Evolutionary conservation across 2,797 vertebrate genomes (phyloP).

Genomic region (Mormyrus hasselquistii): DNA sequence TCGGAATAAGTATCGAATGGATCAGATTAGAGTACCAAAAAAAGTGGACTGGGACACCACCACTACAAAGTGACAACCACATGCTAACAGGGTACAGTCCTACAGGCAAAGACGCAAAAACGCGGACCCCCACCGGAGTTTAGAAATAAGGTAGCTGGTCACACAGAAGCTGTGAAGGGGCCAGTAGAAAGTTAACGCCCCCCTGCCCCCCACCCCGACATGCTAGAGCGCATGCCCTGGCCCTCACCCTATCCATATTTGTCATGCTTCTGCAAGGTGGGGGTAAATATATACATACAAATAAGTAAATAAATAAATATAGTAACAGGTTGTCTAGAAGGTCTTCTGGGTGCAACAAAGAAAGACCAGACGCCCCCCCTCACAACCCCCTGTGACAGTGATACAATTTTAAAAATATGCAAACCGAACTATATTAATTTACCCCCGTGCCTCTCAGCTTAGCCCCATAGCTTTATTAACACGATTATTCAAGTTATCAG

Average conservation of each 20-base stretch:
- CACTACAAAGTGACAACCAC: neutral
- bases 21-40: neutral
- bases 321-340: conserved; percentile 51
- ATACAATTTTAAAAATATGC: neutral
- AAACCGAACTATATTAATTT: neutral
- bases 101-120: neutral
- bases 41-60: neutral
- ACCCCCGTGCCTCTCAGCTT: neutral
- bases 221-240: conserved; percentile 29
- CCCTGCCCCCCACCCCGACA: neutral
- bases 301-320: conserved; percentile 44
- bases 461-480: neutral
- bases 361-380: neutral
- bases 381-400: neutral
- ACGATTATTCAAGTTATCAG: neutral
- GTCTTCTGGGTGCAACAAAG: conserved; percentile 47
- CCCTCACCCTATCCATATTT: conserved; percentile 60
- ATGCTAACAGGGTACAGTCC: neutral
- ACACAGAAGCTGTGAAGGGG: neutral
- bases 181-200: neutral
- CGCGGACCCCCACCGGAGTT: neutral
- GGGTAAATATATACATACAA: conserved; percentile 48
- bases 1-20: neutral
- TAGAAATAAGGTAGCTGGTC: neutral
- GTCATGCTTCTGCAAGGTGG: conserved; percentile 57